Base-by-base conservation (phyloP, 2,113 vertebrate species). In the Archilochus colubris region DNA sequence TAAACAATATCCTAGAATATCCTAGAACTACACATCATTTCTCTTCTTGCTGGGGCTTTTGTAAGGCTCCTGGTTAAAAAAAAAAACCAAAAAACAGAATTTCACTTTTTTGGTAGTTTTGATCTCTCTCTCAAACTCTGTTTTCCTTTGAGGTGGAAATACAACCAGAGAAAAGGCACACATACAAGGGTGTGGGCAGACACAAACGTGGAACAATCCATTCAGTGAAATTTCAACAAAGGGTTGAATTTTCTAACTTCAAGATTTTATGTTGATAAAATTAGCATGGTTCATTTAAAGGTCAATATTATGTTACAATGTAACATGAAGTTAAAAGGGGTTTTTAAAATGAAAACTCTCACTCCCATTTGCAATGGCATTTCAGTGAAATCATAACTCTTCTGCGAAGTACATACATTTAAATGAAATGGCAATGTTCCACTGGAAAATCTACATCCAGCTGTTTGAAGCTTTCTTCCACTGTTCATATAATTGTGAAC, bases 371-470 rank as follows among this genome's bases (percentile, higher is more conserved):
- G 4, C 44, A 77, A 2, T 3, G 36, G 25, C 75, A 86, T 70
- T 80, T 91, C 72, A 79, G 17, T 89, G 70, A 91, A 94, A 89
- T n/a, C 20, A 43, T 31, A 28, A 14, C n/a, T 25, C 27, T 88
- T 83, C 44, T 74, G 48, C 57, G 57, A 70, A 84, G 43, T 58
- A 70, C 22, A 36, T 51, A 43, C 27, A 67, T 40, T 9, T 43
- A 53, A 75, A 54, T 21, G 21, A 58, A 75, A 91, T 44, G 55
- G 51, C 28, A 90, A 54, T 4, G 54, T 80, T 89, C 46, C 63
- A 63, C 55, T 58, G 55, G 30, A 88, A 79, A 87, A 69, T 77
- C 33, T 72, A 50, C 40, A 54, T 87, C 57, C 66, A 93, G 58
- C 48, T 79, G 33, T 51, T 82, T 38, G 54, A 93, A 87, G 31